Percentiles rank a stretch among this genome's conserved stretches.
These are phyloP conservation scores for Astur gentilis DNA, from an alignment of 2,113 vertebrate genomes.

Conservation along the genomic window DNA sequence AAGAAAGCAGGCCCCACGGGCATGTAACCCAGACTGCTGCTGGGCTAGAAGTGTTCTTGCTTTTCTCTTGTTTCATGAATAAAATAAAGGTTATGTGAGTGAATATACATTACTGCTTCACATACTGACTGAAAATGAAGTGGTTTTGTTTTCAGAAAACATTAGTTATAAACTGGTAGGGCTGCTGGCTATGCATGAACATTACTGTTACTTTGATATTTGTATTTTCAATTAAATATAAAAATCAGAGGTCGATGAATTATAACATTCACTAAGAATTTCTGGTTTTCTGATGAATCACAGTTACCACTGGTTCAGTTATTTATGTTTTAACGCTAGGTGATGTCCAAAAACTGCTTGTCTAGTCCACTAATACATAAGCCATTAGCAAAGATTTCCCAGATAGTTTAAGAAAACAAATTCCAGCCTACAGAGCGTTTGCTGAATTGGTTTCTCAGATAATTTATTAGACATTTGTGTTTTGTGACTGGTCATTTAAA, in stretches of 20 bases:
- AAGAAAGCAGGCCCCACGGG: not conserved
- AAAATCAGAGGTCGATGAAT: not conserved
- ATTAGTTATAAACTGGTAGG: not conserved
- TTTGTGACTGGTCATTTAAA: constrained; percentile 29
- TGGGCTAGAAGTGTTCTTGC: not conserved
- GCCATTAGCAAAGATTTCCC: not conserved
- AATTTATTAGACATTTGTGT: constrained; percentile 17
- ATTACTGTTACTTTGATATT: not conserved
- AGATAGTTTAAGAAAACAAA: constrained; percentile 40
- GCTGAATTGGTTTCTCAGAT: not conserved
- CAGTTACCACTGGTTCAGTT: not conserved
- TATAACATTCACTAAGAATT: not conserved
- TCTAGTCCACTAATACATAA: not conserved
- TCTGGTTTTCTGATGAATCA: not conserved
- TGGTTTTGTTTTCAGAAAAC: not conserved
- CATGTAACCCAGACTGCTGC: not conserved
- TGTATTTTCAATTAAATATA: not conserved
- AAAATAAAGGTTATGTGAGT: not conserved
- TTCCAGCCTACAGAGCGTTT: not conserved
- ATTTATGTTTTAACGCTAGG: not conserved
- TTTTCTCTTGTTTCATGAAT: not conserved
- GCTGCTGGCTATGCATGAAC: not conserved
- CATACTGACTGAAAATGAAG: not conserved
- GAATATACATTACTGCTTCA: not conserved
- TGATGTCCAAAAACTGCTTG: not conserved